Percentiles rank a stretch among this genome's conserved stretches.
These are phyloP conservation scores for Tyto alba DNA, from an alignment of 2,113 vertebrate species.

Conservation along the genomic window DNA sequence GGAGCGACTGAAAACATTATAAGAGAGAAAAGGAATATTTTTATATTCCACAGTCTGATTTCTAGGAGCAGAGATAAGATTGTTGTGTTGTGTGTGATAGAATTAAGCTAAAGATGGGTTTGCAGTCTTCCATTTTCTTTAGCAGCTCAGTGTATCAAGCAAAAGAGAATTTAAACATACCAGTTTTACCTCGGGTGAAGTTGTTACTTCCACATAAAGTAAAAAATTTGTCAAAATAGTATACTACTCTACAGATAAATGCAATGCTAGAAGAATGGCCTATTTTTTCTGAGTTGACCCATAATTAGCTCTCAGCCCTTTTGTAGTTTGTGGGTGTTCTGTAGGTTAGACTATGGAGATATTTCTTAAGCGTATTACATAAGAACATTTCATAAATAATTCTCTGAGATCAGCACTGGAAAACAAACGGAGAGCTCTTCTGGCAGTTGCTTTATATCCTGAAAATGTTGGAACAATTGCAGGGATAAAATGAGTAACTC, in stretches of 20 bases:
- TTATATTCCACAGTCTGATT: background rate
- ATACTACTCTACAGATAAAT: background rate
- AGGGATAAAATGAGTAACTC: background rate
- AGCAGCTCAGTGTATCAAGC: background rate
- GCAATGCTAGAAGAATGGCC: background rate
- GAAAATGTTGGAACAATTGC: background rate
- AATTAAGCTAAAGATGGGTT: background rate
- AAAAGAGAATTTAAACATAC: background rate
- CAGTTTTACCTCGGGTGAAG: background rate
- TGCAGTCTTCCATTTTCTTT: background rate
- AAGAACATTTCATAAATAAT: background rate
- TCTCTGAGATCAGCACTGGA: background rate
- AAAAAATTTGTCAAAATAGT: background rate
- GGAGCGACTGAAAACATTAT: background rate
- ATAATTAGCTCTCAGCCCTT: background rate
- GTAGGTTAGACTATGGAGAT: background rate
- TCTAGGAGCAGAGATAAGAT: background rate
- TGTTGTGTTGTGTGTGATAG: background rate
- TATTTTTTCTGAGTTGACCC: background rate
- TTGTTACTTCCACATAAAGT: background rate
- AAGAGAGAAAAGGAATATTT: background rate
- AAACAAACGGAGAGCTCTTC: background rate
- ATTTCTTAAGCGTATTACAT: background rate
- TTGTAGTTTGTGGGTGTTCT: background rate
- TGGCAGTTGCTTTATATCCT: background rate